Evolutionary conservation across 2,888 invertebrate genomes (phyloP), one percentile per base, ranked within the genome.

Genomic region (Plebejus anna): DNA sequence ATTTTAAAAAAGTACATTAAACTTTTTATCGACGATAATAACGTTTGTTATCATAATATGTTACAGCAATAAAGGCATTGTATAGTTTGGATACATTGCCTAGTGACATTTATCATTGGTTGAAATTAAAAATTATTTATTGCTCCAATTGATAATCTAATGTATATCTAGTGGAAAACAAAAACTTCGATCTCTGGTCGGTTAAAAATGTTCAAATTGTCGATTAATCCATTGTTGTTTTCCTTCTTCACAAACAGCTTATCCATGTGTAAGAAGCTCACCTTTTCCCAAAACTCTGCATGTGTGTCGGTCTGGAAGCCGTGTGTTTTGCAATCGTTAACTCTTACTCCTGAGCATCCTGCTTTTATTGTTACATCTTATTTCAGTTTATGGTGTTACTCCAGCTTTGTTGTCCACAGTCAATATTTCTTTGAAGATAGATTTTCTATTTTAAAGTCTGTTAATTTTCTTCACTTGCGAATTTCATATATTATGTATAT

Each of bases 1-100:
- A 88, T 79, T 80, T 80, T 81, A 81, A 81, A 79, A 81, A 80
- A 38, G 42, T 70, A 38, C 73, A 70, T 66, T 66, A 16, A 32
- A 11, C 13, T 32, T 11, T 9, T 28, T 36, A 66, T 13, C 61
- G 42, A 28, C 61, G 32, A 66, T 13, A 76, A 4, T 66, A 11
- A 22, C 47, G 9, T 47, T 61, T 61, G 22, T 22, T 22, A 22
- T 22, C 22, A 22, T 22, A 32, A 13, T 61, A 28, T 36, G 5
- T 16, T 5, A 32, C 66, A 66, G 66, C 66, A 66, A 13, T 3
- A 13, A 2, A 28, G 61, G 32, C 66, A 66, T 32, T 36, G 22
- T 22, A 66, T 32, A 36, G 5, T 66, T 36, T 13, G 11, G 0
- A 5, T 32, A 66, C 28, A 32, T 9, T 47, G 22, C 47, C 22